Base-by-base conservation (phyloP, 2,113 vertebrate genomes). In the Panthera tigris region DNA sequence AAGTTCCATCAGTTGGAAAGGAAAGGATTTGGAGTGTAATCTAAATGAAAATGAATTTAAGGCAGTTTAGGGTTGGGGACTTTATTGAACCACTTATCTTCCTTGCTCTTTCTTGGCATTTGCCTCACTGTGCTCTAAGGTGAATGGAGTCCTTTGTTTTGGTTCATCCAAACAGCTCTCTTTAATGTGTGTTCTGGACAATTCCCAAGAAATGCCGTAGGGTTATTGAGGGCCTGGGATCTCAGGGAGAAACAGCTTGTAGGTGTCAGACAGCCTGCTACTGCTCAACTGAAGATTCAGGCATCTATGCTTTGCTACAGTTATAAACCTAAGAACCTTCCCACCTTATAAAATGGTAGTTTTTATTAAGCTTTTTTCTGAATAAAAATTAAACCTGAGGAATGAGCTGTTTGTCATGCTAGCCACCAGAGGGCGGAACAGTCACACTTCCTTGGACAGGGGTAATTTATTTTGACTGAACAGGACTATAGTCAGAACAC, bases 121-220 rank as follows among this genome's bases (percentile, higher is more conserved):
- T 95, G 79, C 55, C 90, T 95, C 65, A 78, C 73, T 91, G 41
- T 81, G 55, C 73, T 79, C 69, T 87, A 61, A 92, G 63, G 68
- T 96, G 69, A 97, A 96, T 97, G 80, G 55, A 95, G 92, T 76
- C 18, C 76, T 94, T 97, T 89, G 48, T 95, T 93, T 94, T 86
- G 71, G 19, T 92, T 97, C 74, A 83, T 91, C 81, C 69, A 88
- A 78, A 78, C 76, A 95, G 85, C 71, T 86, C 13, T 97, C 39
- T 93, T 79, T 81, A 95, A 88, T 89, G 76, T 96, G 69, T 96
- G n/a, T 93, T 94, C 79, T 97, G 94, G 96, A 97, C 36, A 29
- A 84, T 87, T 94, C 69, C 82, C 93, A 94, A 91, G 73, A 93
- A 93, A 57, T 82, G 85, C 65, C 93, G 4, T 65, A 93, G 73